Percentiles rank a stretch among this genome's conserved stretches.
phyloP scores from a whole-genome alignment of 2,113 vertebrate genomes.

The Junco hyemalis region DNA sequence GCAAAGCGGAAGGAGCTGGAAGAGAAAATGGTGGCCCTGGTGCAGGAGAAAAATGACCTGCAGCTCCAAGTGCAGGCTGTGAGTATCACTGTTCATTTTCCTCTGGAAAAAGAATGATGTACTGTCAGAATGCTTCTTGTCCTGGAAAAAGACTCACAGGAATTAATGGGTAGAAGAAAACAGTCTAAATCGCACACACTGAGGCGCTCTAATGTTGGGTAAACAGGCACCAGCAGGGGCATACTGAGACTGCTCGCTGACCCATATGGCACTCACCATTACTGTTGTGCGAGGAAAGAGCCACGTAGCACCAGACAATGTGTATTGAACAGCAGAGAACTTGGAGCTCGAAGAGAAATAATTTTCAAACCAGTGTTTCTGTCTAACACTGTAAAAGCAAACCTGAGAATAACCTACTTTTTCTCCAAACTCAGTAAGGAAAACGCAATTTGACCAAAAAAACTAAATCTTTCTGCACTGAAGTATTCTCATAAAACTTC shows the following conservation, averaged over 20 bases:
- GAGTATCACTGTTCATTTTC: not conserved
- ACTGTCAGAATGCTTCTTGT: not conserved
- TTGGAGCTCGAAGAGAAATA: not conserved
- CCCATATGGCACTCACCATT: not conserved
- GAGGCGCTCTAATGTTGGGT: not conserved
- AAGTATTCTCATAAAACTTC: not conserved
- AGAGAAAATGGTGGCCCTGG: constrained; percentile 15
- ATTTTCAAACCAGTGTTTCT: not conserved
- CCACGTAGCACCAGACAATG: not conserved
- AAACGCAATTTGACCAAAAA: not conserved
- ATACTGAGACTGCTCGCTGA: not conserved
- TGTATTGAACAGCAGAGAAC: not conserved
- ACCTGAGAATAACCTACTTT: not conserved
- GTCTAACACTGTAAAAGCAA: not conserved
- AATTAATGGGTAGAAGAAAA: not conserved
- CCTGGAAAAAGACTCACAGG: not conserved
- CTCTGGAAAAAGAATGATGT: not conserved
- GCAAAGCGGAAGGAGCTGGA: constrained; percentile 84
- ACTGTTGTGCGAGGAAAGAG: not conserved
- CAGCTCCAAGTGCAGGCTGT: constrained; percentile 87
- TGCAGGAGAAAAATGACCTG: constrained; percentile 87
- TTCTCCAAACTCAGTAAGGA: not conserved
- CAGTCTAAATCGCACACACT: not conserved
- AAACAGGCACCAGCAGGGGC: not conserved
- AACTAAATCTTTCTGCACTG: not conserved